Percentiles rank a stretch among this genome's conserved stretches.
Evolutionary conservation across 2,797 vertebrate genomes (phyloP).

Genomic region (Anableps anableps): DNA sequence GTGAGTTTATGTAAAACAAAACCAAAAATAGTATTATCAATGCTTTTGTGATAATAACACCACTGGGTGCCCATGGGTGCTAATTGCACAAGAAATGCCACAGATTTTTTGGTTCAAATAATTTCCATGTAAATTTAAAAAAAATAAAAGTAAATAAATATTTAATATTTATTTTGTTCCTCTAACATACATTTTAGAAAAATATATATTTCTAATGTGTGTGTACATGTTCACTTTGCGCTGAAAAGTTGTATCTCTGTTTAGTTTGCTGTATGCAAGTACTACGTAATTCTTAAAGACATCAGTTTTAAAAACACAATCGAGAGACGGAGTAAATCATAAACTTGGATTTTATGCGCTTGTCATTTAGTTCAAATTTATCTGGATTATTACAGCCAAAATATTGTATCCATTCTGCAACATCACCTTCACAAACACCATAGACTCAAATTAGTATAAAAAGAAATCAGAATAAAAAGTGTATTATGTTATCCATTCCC

Average conservation of each 20-base stretch:
- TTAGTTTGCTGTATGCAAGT: background rate
- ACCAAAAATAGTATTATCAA: too few relatives aligned
- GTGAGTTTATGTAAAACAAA: too few relatives aligned
- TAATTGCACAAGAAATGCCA: too few relatives aligned
- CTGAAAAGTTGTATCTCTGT: background rate
- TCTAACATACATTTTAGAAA: background rate
- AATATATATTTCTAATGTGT: background rate
- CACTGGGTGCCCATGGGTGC: too few relatives aligned
- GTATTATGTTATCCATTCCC: too few relatives aligned
- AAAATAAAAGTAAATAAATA: background rate
- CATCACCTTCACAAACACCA: background rate
- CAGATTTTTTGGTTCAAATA: too few relatives aligned
- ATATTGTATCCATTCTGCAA: background rate
- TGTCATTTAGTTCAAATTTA: background rate
- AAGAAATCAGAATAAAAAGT: background rate
- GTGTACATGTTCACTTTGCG: background rate
- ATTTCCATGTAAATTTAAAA: too few relatives aligned
- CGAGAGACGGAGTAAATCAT: background rate
- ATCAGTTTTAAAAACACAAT: background rate
- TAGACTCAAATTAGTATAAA: background rate
- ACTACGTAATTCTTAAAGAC: background rate
- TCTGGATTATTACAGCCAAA: background rate
- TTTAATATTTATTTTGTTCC: background rate
- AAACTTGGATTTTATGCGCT: background rate
- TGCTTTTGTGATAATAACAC: too few relatives aligned